These are phyloP conservation scores for Amphilophus citrinellus DNA, from an alignment of 2,113 vertebrate genomes.

Conservation along the genomic window DNA sequence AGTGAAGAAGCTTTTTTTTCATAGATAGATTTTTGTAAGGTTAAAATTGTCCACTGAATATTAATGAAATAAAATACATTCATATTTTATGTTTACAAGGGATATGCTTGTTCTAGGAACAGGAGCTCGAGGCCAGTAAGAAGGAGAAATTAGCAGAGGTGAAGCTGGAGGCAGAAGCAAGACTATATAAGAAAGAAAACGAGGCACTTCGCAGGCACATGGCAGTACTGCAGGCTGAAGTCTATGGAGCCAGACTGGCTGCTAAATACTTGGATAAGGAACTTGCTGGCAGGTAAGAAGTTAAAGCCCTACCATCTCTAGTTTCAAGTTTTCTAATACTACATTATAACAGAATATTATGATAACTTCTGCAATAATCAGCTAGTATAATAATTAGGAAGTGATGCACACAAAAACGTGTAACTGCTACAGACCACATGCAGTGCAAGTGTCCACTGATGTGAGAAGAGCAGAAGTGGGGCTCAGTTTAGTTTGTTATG, in stretches of 20 bases:
- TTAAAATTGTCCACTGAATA: not conserved
- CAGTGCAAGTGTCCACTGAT: not conserved
- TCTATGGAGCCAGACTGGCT: constrained; percentile 96
- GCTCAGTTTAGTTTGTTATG: not conserved
- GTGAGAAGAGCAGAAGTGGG: not conserved
- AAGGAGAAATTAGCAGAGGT: constrained; percentile 94
- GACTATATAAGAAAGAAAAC: constrained; percentile 92
- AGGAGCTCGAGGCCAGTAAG: constrained; percentile 92
- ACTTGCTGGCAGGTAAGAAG: constrained; percentile 91
- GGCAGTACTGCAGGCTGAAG: constrained; percentile 96
- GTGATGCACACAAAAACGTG: not conserved
- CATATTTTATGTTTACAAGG: not conserved
- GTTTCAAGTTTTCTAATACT: not conserved
- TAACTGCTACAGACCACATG: not conserved
- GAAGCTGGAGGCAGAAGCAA: constrained; percentile 92
- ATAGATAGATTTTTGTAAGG: not conserved
- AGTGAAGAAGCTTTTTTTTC: no score
- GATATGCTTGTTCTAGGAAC: constrained; percentile 80
- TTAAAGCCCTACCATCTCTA: not conserved
- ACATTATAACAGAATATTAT: not conserved
- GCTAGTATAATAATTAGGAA: not conserved
- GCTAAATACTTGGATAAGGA: constrained; percentile 99
- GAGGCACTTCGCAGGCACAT: constrained; percentile 97
- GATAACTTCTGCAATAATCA: not conserved
- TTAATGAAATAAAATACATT: not conserved